These are phyloP conservation scores for Ispidina lecontei DNA, from an alignment of 2,797 vertebrate species.

Conservation along the genomic window DNA sequence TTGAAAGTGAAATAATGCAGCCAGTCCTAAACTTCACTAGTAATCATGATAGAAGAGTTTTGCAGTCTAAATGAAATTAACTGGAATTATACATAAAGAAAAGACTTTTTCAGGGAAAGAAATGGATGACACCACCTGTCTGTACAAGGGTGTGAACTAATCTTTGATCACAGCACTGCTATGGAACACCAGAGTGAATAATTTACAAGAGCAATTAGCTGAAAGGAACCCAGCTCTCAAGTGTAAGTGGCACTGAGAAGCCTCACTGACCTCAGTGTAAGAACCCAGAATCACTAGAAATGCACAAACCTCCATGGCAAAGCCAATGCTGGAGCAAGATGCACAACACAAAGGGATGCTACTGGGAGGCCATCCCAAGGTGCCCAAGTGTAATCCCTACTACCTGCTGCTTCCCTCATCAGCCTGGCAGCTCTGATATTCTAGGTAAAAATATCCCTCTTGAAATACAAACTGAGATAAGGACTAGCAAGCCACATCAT, in stretches of 20 bases:
- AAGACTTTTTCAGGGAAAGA: slow-evolving; percentile 15
- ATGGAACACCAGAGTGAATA: slow-evolving; percentile 41
- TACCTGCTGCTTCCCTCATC: neutral
- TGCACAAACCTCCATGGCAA: neutral
- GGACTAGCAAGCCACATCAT: neutral
- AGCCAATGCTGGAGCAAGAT: neutral
- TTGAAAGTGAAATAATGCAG: neutral
- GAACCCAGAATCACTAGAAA: neutral
- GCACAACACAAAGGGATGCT: fast-evolving
- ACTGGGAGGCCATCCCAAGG: neutral
- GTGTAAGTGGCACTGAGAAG: neutral
- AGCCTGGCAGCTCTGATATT: neutral
- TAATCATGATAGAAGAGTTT: neutral
- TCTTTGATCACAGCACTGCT: slow-evolving; percentile 40
- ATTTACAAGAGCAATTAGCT: slow-evolving; percentile 57
- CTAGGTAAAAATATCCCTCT: neutral
- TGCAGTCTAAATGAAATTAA: slow-evolving; percentile 4
- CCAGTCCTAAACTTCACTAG: neutral
- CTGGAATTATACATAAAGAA: neutral
- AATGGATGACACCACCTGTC: slow-evolving; percentile 11
- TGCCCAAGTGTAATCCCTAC: neutral
- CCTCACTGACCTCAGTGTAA: neutral
- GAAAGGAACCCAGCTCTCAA: slow-evolving; percentile 18
- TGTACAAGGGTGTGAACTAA: slow-evolving; percentile 1
- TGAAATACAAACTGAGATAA: neutral